Base-by-base conservation (phyloP, 2,888 invertebrate genomes). In the Drosophila atroscutellata region DNA sequence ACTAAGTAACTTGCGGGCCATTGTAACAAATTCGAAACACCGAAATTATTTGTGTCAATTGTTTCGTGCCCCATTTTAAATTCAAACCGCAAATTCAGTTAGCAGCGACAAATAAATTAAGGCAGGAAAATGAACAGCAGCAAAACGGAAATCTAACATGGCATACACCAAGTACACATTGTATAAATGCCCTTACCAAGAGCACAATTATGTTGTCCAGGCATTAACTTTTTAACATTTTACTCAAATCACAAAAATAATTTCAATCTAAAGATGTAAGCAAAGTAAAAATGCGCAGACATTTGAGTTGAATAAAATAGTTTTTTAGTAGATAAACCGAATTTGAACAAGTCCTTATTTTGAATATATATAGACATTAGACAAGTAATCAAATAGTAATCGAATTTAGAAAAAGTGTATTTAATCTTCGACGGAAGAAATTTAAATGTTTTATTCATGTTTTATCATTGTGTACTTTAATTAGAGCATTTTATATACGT, bases 41-140 rank as follows among this genome's bases (percentile, higher is more conserved):
- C 61, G 57, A 77, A 77, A 76, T 71, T 60, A 80, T 70, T 57
- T 52, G 75, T 83, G 81, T 77, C 87, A 80, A 74, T 77, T 76
- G 81, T 81, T 66, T 72, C 69, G 72, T 77, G 65, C 42, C 45
- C 50, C 36, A 50, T 56, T 74, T 76, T 72, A 77, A 81, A 85
- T 81, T 73, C 54, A 39, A 63, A 76, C 90, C 90, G 61, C 84
- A 87, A 89, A 87, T 85, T 87, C 70, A 79, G 88, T 79, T 89
- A 75, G 66, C 50, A 78, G 64, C 66, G 67, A 71, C 71, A 80
- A 71, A 89, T 89, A 85, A 89, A 87, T 85, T 81, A 84, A 51
- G 49, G 34, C 11, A 18, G 28, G 26, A 52, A 49, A 2, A 28
- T n/a, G n/a, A 26, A 59, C 26, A 47, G 24, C 13, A 51, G 34